phyloP scores from a whole-genome alignment of 2,113 vertebrate genomes.

The Brachypodius melanocephalos region DNA sequence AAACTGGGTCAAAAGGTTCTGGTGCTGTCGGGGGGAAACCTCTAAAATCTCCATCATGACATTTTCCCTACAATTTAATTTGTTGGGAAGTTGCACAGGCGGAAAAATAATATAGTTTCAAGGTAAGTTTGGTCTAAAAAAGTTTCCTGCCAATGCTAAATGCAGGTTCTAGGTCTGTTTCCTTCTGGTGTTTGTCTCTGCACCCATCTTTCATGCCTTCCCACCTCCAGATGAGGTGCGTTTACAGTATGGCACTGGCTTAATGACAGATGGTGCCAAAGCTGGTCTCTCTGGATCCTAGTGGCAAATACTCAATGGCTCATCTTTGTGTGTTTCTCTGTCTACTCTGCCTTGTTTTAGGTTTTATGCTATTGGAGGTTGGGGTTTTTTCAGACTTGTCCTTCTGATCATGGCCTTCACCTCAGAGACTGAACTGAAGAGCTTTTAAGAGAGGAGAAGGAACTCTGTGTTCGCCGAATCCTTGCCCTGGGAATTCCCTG shows the following conservation, averaged over 20 bases:
- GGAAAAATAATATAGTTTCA: not conserved
- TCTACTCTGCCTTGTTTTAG: not conserved
- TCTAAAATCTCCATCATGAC: not conserved
- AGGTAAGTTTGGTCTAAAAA: not conserved
- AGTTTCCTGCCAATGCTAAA: not conserved
- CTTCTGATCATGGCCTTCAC: not conserved
- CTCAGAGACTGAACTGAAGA: fast-evolving
- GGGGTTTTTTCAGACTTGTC: not conserved
- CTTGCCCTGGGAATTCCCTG: not conserved
- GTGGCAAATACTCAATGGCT: not conserved
- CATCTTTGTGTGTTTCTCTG: not conserved
- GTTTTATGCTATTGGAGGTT: not conserved
- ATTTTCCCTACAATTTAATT: not conserved
- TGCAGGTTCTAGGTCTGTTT: not conserved
- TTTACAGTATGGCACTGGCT: not conserved
- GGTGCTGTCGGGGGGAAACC: not conserved
- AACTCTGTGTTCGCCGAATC: not conserved
- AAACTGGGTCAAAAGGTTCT: not conserved
- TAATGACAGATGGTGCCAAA: not conserved
- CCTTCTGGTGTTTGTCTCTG: not conserved
- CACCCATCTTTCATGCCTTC: not conserved
- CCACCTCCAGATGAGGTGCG: not conserved
- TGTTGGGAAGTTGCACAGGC: not conserved
- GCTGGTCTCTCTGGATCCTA: not conserved
- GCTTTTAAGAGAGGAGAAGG: not conserved